Base-by-base conservation (phyloP, 2,113 vertebrate species). In the Gallinago paraguaiae region DNA sequence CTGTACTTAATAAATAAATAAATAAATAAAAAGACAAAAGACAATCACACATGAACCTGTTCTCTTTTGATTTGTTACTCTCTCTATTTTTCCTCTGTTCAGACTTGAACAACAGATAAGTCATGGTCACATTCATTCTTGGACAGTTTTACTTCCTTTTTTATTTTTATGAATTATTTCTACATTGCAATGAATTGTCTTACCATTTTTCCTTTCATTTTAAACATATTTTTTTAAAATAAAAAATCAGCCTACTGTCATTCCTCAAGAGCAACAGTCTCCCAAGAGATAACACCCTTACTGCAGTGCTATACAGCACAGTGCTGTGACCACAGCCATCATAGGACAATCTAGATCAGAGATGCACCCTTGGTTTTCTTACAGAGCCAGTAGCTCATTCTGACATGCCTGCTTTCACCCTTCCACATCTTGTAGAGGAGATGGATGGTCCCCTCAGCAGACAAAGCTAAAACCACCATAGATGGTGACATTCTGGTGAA, bases 401-500 rank as follows among this genome's bases (percentile, higher is more conserved):
- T 23, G 18, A n/a, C 30, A 13, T 10, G 10, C 4, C 68, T 68
- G 30, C 6, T 63, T 80, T 74, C 63, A 43, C 11, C 17, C 41
- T 48, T 68, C 16, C 27, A 23, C 11, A 23, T 15, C 43, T 35
- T 39, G 3, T 5, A 67, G 35, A 14, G 16, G 22, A 80, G 53
- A 70, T 2, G 6, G 8, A 30, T n/a, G 12, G 4, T 68, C 10
- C 12, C 10, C 16, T 80, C 19, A 67, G 0, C 33, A 83, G 23
- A 30, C 9, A 6, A 80, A 59, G 45, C 39, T 37, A 33, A 72
- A 70, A 60, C 2, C n/a, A 39, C 41, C 0, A 0, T 10, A 59
- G 22, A 7, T 67, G 1, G 11, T 61, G 59, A 17, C 6, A 7
- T 56, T 23, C 64, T 53, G 33, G 24, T 60, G 39, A 83, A 23